Percentiles rank a stretch among this genome's conserved stretches.
Conservation (phyloP, 2,797 vertebrate species). For the Enteromius fasciolatus region DNA sequence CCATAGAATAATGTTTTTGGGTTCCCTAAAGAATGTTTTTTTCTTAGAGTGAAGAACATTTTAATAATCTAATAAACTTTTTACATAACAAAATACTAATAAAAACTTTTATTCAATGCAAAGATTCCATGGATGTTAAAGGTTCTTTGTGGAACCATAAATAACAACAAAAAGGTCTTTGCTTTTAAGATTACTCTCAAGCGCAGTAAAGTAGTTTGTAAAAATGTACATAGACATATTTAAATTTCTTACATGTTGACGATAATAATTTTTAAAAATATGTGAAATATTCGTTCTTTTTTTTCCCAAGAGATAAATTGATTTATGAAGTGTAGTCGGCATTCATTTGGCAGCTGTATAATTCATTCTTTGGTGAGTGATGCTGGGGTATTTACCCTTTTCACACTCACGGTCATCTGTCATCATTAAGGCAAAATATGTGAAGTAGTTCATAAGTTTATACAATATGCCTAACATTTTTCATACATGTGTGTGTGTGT, state of each 20-base stretch:
- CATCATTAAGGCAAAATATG: slow-evolving; percentile 43
- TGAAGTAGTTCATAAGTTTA: slow-evolving; percentile 26
- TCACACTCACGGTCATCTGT: slow-evolving; percentile 38
- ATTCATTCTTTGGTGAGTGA: slow-evolving; percentile 19
- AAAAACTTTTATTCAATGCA: background rate
- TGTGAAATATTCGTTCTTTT: background rate
- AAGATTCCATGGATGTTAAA: background rate
- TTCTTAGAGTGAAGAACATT: background rate
- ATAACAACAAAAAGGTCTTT: background rate
- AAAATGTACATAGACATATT: background rate
- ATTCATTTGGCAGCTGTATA: slow-evolving; percentile 10
- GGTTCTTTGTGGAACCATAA: background rate
- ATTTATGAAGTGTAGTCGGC: slow-evolving; percentile 20
- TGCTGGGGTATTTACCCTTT: slow-evolving; percentile 10
- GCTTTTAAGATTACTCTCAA: background rate
- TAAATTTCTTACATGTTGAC: background rate
- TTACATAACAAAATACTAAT: no score
- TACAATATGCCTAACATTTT: slow-evolving; percentile 24
- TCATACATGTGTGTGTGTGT: background rate
- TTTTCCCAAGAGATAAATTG: background rate
- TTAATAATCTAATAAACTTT: background rate
- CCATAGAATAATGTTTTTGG: background rate
- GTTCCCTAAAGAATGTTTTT: background rate
- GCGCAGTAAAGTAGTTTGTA: background rate
- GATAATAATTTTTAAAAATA: background rate